Percentiles rank a stretch among this genome's conserved stretches.
Conservation (phyloP, 2,888 invertebrate genomes). For the Rutpela maculata region DNA sequence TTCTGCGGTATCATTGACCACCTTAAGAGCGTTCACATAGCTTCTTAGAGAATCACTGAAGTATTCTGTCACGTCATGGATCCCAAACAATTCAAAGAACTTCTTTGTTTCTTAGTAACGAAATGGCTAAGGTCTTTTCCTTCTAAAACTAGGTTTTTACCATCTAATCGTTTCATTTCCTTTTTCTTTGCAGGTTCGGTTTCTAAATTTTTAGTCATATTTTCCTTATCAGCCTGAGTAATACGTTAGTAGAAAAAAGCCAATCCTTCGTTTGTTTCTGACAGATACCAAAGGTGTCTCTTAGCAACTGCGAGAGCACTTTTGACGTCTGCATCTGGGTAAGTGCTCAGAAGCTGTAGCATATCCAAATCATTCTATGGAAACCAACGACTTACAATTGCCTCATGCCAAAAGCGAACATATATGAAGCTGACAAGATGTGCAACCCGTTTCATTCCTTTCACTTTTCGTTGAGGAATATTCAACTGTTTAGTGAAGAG, state of each 20-base stretch:
- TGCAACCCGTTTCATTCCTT: slow-evolving; percentile 12
- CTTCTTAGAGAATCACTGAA: too few relatives aligned
- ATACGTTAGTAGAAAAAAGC: slow-evolving; percentile 15
- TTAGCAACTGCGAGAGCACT: slow-evolving; percentile 12
- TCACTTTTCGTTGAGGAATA: background rate
- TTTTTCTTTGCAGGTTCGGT: slow-evolving; percentile 17
- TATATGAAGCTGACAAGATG: slow-evolving; percentile 14
- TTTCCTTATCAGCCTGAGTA: slow-evolving; percentile 20
- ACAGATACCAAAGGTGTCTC: slow-evolving; percentile 21
- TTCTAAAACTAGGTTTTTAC: slow-evolving; percentile 12
- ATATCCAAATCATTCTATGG: slow-evolving; percentile 25
- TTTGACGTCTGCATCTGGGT: slow-evolving; percentile 11
- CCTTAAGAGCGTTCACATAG: too few relatives aligned
- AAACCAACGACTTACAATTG: slow-evolving; percentile 15
- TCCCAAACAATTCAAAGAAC: too few relatives aligned
- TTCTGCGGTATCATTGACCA: too few relatives aligned
- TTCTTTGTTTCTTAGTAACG: slow-evolving; percentile 2
- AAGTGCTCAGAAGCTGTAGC: slow-evolving; percentile 21
- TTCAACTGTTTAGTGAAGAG: slow-evolving; percentile 6
- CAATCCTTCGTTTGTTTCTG: slow-evolving; percentile 22
- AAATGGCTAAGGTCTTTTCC: slow-evolving; percentile 18
- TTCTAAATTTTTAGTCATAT: slow-evolving; percentile 13
- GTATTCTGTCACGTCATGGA: too few relatives aligned
- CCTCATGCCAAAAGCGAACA: slow-evolving; percentile 8
- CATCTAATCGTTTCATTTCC: slow-evolving; percentile 9